Base-by-base conservation (phyloP, 2,888 invertebrate species). In the Glyphotaelius pellucidus region DNA sequence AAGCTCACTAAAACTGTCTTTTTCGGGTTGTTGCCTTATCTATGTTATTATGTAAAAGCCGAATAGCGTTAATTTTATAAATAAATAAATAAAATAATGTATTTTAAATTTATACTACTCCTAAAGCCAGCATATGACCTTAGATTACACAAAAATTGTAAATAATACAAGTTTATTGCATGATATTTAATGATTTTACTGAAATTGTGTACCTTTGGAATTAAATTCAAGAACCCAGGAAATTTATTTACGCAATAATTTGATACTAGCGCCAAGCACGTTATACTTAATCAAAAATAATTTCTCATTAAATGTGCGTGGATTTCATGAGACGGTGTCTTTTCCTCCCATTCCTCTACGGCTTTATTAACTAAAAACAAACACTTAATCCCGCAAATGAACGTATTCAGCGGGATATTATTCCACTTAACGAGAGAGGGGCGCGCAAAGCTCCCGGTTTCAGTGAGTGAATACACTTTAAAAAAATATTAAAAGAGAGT, bases 291-390 rank as follows among this genome's bases (percentile, higher is more conserved):
- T 67, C 67, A 67, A 67, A 67, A 67, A 67, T 67, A 67, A 67
- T 67, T 67, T 67, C 67, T 67, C 67, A 67, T 67, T 67, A 67
- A 67, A 67, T 67, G 67, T 25, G 67, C 67, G n/a, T 25, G 9
- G 7, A 67, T 67, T 67, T 9, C 67, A 67, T 25, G 38, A 84
- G 84, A 84, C 84, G 84, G 84, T 84, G 84, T 38, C 38, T 25
- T 19, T 19, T 84, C 84, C 42, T 79, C 67, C 32, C 35, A 79
- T 32, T 79, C 67, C 15, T 19, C 32, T 67, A 67, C 52, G 32
- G 79, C 88, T 88, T 88, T 38, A 89, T 89, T 89, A 89, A 89
- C 89, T 80, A 80, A 80, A 80, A 89, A 81, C 89, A 80, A 89
- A 89, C 81, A 89, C 88, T 89, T 89, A 89, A 80, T 89, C 31